Percentiles rank a stretch among this genome's conserved stretches.
Evolutionary conservation across 2,113 vertebrate genomes (phyloP).

Genomic region (Gulo gulo): DNA sequence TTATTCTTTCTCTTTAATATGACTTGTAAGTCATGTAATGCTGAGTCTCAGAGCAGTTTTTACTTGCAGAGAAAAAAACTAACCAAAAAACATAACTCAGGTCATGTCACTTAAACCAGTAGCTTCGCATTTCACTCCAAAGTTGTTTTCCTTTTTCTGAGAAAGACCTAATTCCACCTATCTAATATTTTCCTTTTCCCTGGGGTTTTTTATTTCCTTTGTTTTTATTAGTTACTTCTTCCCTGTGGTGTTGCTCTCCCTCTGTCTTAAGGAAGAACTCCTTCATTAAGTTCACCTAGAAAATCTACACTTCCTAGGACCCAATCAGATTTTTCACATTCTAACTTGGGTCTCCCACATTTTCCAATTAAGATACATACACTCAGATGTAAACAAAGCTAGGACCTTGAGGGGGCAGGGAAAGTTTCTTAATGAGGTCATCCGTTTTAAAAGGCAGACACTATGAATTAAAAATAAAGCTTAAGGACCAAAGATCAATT

Average conservation of each 20-base stretch:
- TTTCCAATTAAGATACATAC: slow-evolving; percentile 69
- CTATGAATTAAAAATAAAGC: slow-evolving; percentile 35
- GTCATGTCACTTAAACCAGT: neutral
- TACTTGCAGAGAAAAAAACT: neutral
- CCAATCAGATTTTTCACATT: slow-evolving; percentile 51
- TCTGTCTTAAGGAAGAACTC: neutral
- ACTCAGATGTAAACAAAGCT: slow-evolving; percentile 17
- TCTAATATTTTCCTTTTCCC: neutral
- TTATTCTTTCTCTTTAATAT: neutral
- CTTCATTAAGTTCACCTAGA: slow-evolving; percentile 38
- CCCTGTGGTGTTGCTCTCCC: neutral
- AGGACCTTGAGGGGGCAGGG: neutral
- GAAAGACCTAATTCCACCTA: neutral
- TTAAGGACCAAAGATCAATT: neutral
- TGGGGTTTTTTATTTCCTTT: neutral
- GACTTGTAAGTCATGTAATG: neutral
- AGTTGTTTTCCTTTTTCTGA: neutral
- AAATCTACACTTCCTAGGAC: neutral
- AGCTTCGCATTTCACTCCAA: neutral
- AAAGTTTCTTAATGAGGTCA: slow-evolving; percentile 48
- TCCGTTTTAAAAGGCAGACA: neutral
- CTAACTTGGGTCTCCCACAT: slow-evolving; percentile 52
- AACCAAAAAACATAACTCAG: neutral
- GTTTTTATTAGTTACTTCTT: slow-evolving; percentile 21
- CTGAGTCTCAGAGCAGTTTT: neutral